Evolutionary conservation across 2,113 vertebrate genomes (phyloP).

Genomic region (Gnathonemus echidnorhynchus): DNA sequence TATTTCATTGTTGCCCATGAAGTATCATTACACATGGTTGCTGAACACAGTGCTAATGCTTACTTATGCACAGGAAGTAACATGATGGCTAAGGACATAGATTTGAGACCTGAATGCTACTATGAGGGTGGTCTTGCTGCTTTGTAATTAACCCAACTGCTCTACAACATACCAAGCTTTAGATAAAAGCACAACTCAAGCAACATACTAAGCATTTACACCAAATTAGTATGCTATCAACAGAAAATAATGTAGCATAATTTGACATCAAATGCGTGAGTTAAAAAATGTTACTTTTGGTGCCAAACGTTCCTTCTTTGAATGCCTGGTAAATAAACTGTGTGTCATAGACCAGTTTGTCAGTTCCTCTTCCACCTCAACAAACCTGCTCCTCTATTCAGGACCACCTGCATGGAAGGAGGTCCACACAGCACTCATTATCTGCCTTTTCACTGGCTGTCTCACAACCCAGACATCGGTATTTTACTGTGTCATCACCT

Average conservation of each 20-base stretch:
- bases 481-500: constrained; percentile 21
- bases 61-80: not conserved
- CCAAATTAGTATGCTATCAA: not conserved
- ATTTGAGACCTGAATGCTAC: not conserved
- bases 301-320: not conserved
- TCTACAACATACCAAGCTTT: not conserved
- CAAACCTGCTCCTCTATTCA: not conserved
- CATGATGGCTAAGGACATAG: not conserved
- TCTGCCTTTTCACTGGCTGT: constrained; percentile 2
- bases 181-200: not conserved
- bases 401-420: not conserved
- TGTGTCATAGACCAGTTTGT: not conserved
- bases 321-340: constrained; percentile 7
- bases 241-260: not conserved
- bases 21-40: not conserved
- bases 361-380: not conserved
- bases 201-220: not conserved
- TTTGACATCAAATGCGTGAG: not conserved
- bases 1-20: not conserved
- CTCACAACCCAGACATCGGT: not conserved
- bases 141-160: not conserved
- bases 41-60: not conserved
- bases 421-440: not conserved
- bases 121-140: not conserved
- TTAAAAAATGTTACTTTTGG: not conserved